phyloP scores from a whole-genome alignment of 2,888 invertebrate genomes.

The Aphidius colemani region DNA sequence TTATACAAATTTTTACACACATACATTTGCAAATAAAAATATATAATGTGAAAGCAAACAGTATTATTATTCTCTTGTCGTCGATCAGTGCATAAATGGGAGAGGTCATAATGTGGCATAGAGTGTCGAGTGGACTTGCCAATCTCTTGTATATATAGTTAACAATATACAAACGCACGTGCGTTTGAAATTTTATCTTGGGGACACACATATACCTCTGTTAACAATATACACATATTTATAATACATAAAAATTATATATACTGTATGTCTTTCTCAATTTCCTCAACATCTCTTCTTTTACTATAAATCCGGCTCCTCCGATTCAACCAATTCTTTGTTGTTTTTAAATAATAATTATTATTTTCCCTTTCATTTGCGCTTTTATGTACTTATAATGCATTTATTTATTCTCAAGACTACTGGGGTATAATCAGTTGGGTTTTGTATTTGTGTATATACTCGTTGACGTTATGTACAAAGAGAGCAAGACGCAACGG shows the following conservation, averaged over 20 bases:
- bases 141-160: neutral
- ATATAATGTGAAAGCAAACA: constrained; percentile 41
- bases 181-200: constrained; percentile 42
- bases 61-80: constrained; percentile 41
- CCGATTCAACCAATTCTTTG: neutral
- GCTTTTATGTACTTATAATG: neutral
- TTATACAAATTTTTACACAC: neutral
- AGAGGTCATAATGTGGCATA: neutral
- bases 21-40: neutral
- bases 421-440: no score
- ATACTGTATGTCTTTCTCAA: constrained; percentile 33
- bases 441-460: neutral
- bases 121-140: constrained; percentile 9
- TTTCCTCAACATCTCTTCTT: constrained; percentile 13
- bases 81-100: constrained; percentile 13
- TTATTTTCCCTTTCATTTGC: constrained; percentile 4
- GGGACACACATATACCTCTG: no score
- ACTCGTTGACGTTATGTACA: neutral
- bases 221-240: no score
- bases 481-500: neutral
- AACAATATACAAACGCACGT: constrained; percentile 48
- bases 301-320: neutral
- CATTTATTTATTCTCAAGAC: neutral
- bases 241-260: constrained; percentile 35
- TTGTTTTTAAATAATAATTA: constrained; percentile 2